phyloP scores from a whole-genome alignment of 1,140 invertebrate genomes.

The Cydia pomonella region DNA sequence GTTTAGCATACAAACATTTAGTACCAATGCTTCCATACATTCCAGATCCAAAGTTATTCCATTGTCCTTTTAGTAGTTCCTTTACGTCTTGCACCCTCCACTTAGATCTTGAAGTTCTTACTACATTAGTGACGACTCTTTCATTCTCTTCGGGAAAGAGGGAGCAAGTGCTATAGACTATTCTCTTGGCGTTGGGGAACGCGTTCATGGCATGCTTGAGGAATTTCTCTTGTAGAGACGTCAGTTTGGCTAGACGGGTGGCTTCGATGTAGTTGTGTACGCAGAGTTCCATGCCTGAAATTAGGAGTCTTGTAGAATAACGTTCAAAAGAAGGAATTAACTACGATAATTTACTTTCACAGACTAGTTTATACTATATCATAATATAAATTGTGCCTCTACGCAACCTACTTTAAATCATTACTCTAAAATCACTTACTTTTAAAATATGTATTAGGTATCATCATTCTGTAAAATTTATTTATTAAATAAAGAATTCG shows the following conservation, averaged over 20 bases:
- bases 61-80: conserved; percentile 82
- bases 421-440: too few species aligned
- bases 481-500: too few species aligned
- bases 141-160: conserved; percentile 96
- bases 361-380: too few species aligned
- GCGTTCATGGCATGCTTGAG: conserved; percentile 90
- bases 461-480: too few species aligned
- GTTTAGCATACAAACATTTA: conserved; percentile 89
- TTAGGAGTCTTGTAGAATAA: conserved; percentile 20
- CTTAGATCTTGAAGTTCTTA: conserved; percentile 79
- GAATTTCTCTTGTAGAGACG: conserved; percentile 92
- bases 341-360: not conserved
- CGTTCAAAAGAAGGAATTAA: too few species aligned
- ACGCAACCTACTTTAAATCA: too few species aligned
- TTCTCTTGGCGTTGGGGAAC: conserved; percentile 91
- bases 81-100: conserved; percentile 84
- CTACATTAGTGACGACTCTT: conserved; percentile 87
- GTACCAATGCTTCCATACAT: conserved; percentile 84
- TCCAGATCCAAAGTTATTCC: conserved; percentile 85
- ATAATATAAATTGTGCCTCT: too few species aligned
- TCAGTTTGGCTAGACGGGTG: conserved; percentile 85
- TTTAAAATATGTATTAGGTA: too few species aligned
- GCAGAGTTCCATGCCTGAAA: conserved; percentile 70
- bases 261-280: conserved; percentile 72
- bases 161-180: conserved; percentile 98